These are phyloP conservation scores for Serilophus lunatus DNA, from an alignment of 2,113 vertebrate species.

Conservation along the genomic window DNA sequence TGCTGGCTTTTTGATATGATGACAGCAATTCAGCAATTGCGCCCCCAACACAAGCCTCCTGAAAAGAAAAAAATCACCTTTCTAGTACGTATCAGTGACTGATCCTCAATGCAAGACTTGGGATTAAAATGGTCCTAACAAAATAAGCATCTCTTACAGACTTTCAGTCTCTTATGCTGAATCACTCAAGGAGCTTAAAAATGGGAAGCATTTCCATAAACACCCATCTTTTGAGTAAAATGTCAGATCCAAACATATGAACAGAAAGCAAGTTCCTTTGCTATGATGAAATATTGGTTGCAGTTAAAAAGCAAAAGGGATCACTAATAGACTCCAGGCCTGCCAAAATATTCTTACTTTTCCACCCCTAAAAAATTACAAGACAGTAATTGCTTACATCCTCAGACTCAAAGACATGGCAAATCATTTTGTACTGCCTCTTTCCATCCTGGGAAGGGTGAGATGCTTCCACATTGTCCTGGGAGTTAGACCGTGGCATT, in stretches of 20 bases:
- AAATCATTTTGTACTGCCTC: slow-evolving; percentile 98
- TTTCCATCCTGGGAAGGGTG: slow-evolving; percentile 90
- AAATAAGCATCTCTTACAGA: neutral
- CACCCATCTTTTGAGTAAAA: neutral
- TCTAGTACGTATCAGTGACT: neutral
- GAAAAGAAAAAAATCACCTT: neutral
- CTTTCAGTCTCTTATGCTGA: neutral
- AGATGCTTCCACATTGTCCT: slow-evolving; percentile 88
- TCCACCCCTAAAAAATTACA: neutral
- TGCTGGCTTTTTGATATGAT: neutral
- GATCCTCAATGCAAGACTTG: neutral
- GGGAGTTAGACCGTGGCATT: slow-evolving; percentile 89
- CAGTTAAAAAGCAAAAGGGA: neutral
- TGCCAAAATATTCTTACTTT: neutral
- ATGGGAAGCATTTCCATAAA: neutral
- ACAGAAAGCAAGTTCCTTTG: neutral
- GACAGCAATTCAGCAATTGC: neutral
- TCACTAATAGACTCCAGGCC: neutral
- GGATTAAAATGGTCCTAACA: neutral
- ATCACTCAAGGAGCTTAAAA: neutral
- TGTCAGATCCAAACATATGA: neutral
- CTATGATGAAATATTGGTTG: neutral
- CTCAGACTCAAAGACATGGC: slow-evolving; percentile 97
- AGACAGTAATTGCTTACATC: slow-evolving; percentile 82
- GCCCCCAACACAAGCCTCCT: neutral